Evolutionary conservation across 2,888 invertebrate species (phyloP).

Genomic region (Drosophila mimetica): DNA sequence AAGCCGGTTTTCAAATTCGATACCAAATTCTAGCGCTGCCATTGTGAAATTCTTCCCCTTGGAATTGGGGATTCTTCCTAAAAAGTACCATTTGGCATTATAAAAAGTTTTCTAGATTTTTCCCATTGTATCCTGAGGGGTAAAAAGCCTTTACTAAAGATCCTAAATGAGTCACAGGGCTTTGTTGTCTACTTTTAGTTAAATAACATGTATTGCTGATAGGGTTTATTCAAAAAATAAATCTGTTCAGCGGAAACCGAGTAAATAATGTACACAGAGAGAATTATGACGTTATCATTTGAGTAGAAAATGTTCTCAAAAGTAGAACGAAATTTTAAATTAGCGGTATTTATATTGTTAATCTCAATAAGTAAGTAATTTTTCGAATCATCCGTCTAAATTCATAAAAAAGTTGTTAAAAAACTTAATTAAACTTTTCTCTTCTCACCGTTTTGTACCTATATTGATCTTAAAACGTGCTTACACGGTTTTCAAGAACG

Average conservation of each 20-base stretch:
- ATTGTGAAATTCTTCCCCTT: conserved; percentile 62
- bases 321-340: no score
- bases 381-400: no score
- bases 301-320: no score
- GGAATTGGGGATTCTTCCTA: conserved; percentile 54
- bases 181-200: neutral
- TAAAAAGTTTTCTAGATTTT: conserved; percentile 2
- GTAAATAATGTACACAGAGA: neutral
- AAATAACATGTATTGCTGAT: neutral
- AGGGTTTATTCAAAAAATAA: neutral
- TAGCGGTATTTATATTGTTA: no score
- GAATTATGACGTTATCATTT: no score
- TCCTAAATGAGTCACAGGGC: conserved; percentile 1
- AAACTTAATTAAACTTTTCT: no score
- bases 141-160: no score
- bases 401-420: no score
- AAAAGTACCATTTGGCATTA: conserved; percentile 21
- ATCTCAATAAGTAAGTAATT: no score
- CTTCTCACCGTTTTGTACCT: no score
- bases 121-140: conserved; percentile 9
- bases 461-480: no score
- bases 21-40: conserved; percentile 8
- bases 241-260: conserved; percentile 2
- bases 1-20: conserved; percentile 37
- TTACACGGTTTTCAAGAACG: no score